Percentiles rank a stretch among this genome's conserved stretches.
Evolutionary conservation across 2,888 invertebrate genomes (phyloP).

Genomic region (Leucania comma): DNA sequence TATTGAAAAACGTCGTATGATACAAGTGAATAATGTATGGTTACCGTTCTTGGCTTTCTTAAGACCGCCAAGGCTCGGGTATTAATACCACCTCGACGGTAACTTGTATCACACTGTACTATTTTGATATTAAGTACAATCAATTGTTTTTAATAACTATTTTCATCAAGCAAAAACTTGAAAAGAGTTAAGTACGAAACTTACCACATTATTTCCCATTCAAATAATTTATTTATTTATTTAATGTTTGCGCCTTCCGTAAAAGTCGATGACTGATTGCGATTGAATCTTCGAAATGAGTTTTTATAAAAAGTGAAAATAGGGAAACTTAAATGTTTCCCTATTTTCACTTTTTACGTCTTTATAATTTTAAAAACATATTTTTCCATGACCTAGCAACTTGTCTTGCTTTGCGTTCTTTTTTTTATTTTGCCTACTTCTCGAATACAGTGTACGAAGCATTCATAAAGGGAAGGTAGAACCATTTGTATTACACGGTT

Average conservation of each 20-base stretch:
- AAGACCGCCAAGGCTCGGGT: too few relatives aligned
- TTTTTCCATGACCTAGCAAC: neutral
- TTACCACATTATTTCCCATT: conserved; percentile 15
- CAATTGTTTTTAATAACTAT: too few relatives aligned
- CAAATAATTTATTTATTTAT: too few relatives aligned
- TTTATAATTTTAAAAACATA: neutral
- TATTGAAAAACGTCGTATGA: too few relatives aligned
- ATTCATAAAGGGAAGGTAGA: conserved; percentile 35
- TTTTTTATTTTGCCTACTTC: neutral
- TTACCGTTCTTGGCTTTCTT: too few relatives aligned
- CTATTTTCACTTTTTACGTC: too few relatives aligned
- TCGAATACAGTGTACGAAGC: conserved; percentile 20
- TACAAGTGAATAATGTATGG: too few relatives aligned
- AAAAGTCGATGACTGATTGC: conserved; percentile 27
- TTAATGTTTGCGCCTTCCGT: neutral
- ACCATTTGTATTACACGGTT: conserved; percentile 5
- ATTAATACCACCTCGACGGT: too few relatives aligned
- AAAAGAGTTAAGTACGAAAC: conserved; percentile 6
- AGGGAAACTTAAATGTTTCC: conserved; percentile 14
- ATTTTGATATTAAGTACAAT: too few relatives aligned
- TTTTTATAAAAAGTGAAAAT: neutral
- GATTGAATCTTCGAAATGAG: conserved; percentile 5
- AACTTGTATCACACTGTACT: too few relatives aligned
- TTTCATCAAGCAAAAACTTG: neutral
- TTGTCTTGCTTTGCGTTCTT: neutral